These are phyloP conservation scores for mouse (Mus musculus) DNA, from an alignment of 2,113 vertebrate genomes.

Conservation along the genomic window DNA sequence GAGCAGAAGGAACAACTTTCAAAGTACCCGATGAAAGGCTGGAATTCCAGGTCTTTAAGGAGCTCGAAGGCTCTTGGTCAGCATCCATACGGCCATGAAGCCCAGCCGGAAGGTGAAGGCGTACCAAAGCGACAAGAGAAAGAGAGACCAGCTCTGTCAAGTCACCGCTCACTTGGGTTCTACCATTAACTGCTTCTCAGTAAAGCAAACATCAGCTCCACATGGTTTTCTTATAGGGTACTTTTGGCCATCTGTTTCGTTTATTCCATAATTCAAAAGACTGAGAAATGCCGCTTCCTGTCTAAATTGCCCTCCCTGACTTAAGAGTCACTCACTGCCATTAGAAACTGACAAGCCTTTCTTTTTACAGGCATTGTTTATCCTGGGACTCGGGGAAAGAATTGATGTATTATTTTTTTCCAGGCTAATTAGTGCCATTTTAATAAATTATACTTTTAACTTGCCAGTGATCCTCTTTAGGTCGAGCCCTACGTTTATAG, in stretches of 20 bases:
- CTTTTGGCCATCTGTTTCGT: neutral
- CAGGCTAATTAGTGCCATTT: slow-evolving; percentile 22
- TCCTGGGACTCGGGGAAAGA: neutral
- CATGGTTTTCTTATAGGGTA: neutral
- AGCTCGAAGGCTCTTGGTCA: neutral
- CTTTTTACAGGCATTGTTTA: neutral
- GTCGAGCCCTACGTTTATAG: neutral
- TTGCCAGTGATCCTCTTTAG: neutral
- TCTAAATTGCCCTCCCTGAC: slow-evolving; percentile 11
- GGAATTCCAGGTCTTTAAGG: neutral
- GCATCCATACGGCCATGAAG: neutral
- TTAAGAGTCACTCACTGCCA: slow-evolving; percentile 9
- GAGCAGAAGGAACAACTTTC: neutral
- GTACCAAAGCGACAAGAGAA: neutral
- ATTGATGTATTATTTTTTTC: neutral
- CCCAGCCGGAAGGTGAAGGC: neutral
- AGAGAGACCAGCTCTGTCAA: neutral
- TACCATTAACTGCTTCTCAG: neutral
- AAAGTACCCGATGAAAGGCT: neutral
- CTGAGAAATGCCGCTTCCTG: slow-evolving; percentile 11
- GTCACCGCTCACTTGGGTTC: neutral
- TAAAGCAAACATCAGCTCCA: neutral
- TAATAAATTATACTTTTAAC: slow-evolving; percentile 42
- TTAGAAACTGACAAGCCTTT: neutral
- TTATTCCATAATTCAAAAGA: slow-evolving; percentile 19